A percentile compares a stretch with the other conserved stretches of the same genome.
Evolutionary conservation across 2,113 vertebrate genomes (phyloP).

Genomic region (Microcebus ravelobensis): DNA sequence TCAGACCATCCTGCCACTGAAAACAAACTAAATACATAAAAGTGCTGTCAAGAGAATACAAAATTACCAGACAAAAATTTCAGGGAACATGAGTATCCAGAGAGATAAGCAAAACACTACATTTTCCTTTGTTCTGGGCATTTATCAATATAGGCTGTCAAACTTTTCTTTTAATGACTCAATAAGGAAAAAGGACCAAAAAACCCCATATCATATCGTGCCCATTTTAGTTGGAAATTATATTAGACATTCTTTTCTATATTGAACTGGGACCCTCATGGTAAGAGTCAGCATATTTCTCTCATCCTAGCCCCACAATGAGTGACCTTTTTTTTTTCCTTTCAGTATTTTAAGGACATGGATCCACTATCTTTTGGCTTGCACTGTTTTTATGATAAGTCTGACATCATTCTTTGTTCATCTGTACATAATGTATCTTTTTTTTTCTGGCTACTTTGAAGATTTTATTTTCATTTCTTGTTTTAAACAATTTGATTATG

Average conservation of each 20-base stretch:
- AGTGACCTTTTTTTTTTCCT: background rate
- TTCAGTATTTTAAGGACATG: background rate
- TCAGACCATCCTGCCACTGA: background rate
- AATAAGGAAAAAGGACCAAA: background rate
- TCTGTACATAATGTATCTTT: background rate
- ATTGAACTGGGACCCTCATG: background rate
- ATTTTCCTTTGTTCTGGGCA: background rate
- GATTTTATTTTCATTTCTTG: background rate
- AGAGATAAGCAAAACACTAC: background rate
- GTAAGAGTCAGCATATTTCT: background rate
- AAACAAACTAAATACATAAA: background rate
- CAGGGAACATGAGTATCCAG: background rate
- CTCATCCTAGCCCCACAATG: background rate
- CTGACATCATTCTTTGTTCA: background rate
- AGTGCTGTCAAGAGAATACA: background rate
- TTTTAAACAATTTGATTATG: background rate
- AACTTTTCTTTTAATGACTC: background rate
- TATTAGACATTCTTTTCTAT: background rate
- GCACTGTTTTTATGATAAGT: background rate
- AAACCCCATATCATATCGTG: background rate
- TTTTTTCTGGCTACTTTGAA: background rate
- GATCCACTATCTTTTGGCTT: background rate
- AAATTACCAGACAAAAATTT: background rate
- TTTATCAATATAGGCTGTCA: background rate
- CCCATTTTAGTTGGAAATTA: background rate